Base-by-base conservation (phyloP, 37 sponge, comb jelly and placozoan species). In the Cladorhizidae sp. region DNA sequence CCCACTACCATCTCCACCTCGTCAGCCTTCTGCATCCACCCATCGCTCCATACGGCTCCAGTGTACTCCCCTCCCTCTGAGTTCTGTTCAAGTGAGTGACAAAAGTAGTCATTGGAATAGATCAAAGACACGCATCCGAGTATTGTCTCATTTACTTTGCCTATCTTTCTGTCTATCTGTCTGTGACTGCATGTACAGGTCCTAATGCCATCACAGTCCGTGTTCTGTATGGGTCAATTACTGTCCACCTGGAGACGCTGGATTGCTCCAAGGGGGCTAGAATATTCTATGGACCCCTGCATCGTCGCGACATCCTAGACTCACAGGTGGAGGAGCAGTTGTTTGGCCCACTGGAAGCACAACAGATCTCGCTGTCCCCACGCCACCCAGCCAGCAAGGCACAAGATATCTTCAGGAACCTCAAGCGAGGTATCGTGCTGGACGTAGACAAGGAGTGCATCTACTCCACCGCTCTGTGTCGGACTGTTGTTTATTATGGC, bases 261-360 rank as follows among this genome's bases (percentile, higher is more conserved):
- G 88, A 87, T 63, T 87, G 88, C 40, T 76, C 88, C 26, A 57
- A 68, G 51, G 88, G 88, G 20, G 45, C 50, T 36, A 67, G 88
- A 51, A 75, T 87, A 18, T 87, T 57, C 72, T 87, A 87, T 37
- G 88, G 88, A 0, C 88, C 88, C 58, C 71, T 87, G 17, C 88
- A 87, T 57, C 76, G 82, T 55, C 69, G 88, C 22, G 72, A 80
- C 25, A 23, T 87, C 8, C 77, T 87, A 0, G 31, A 68, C 42
- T 57, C 67, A 12, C 61, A 81, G 36, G 72, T 59, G 25, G 88
- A 87, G 45, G 82, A 81, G 72, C 75, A 57, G 36, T 64, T 87
- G 37, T 87, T 87, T 81, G 88, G 88, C 3, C 88, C 88, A 32
- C 81, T 81, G 0, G 58, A 65, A 11, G 76, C 88, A 1, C 77